Percentiles rank a stretch among this genome's conserved stretches.
Conservation (phyloP, 2,113 vertebrate species). For the Astatotilapia flaviijosephi region DNA sequence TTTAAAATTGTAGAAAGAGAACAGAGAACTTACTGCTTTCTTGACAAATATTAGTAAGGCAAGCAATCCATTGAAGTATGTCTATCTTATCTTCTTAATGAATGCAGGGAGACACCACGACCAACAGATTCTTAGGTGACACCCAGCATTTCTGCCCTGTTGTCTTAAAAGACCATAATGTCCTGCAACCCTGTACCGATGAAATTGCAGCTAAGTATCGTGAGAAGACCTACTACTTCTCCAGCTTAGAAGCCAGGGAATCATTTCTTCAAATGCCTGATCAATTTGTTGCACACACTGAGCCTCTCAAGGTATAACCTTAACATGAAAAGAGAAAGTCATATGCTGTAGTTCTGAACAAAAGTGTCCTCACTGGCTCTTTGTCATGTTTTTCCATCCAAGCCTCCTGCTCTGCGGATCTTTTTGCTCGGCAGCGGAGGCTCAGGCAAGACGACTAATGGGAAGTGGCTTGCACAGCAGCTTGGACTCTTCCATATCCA, state of each 20-base stretch:
- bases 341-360: not conserved
- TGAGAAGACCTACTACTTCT: conserved; percentile 86
- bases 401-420: conserved; percentile 86
- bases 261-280: conserved; percentile 81
- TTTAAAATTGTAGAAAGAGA: not conserved
- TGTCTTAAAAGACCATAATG: conserved; percentile 78
- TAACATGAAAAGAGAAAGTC: not conserved
- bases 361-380: not conserved
- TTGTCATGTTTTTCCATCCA: not conserved
- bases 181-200: conserved; percentile 74
- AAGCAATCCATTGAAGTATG: not conserved
- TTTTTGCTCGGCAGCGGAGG: conserved; percentile 80
- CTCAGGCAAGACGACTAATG: conserved; percentile 82
- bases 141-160: conserved; percentile 89
- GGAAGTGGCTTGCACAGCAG: conserved; percentile 76
- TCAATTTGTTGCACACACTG: conserved; percentile 72
- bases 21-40: not conserved
- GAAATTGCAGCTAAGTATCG: conserved; percentile 81
- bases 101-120: conserved; percentile 68
- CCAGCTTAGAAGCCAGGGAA: conserved; percentile 73
- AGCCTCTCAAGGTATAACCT: conserved; percentile 78
- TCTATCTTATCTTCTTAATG: not conserved
- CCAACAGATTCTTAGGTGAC: conserved; percentile 79
- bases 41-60: not conserved
- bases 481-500: conserved; percentile 90